Conservation (phyloP, 2,888 invertebrate species). For the Acanthosepion pharaonis region DNA sequence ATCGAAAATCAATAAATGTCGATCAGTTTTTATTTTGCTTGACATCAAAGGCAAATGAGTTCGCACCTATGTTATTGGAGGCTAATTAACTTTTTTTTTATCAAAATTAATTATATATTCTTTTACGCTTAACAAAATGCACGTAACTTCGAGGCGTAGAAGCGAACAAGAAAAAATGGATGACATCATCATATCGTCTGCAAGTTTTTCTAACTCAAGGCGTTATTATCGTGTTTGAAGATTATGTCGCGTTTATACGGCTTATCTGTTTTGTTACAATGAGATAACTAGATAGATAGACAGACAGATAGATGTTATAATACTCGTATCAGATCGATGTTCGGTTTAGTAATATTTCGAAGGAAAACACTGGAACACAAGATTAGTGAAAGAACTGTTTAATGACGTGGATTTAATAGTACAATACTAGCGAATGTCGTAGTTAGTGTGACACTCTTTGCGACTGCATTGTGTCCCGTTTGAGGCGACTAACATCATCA, state of each 20-base stretch:
- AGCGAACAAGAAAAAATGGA: background rate
- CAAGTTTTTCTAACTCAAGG: background rate
- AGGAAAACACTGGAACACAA: no score
- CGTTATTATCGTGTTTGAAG: background rate
- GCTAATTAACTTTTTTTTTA: background rate
- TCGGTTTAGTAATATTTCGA: no score
- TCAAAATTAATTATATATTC: background rate
- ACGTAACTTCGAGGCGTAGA: background rate
- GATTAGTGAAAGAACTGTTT: no score
- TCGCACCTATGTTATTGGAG: background rate
- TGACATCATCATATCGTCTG: background rate
- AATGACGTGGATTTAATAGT: no score
- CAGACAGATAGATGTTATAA: no score
- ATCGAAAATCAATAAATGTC: background rate
- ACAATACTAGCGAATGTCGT: no score
- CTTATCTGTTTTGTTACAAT: background rate
- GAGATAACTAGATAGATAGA: background rate
- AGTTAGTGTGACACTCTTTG: no score
- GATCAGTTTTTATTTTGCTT: background rate
- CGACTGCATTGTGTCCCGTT: no score
- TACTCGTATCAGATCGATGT: no score
- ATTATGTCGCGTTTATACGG: background rate
- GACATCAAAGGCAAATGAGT: slow-evolving; percentile 18
- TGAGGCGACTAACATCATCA: no score
- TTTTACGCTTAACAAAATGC: background rate